Evolutionary conservation across 2,888 invertebrate species (phyloP).

Genomic region (Xestia rhomboidea): DNA sequence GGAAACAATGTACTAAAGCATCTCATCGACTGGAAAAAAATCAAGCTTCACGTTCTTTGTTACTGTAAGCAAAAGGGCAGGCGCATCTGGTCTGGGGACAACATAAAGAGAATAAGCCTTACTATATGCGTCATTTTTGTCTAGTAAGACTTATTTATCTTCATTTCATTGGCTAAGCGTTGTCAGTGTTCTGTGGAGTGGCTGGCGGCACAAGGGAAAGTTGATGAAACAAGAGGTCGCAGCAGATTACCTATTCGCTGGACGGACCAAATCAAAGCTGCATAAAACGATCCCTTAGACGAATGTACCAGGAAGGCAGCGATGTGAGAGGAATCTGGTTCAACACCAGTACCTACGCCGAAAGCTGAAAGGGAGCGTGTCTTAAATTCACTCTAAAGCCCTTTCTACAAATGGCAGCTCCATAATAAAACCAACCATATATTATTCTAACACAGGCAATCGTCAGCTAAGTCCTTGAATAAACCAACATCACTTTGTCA

Average conservation of each 20-base stretch:
- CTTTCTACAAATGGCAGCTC: not conserved
- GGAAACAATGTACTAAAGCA: no score
- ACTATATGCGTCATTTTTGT: not conserved
- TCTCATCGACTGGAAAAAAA: no score
- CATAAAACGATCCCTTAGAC: not conserved
- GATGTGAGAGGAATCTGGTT: no score
- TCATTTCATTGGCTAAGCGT: not conserved
- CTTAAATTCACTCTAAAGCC: not conserved
- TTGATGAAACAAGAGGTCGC: not conserved
- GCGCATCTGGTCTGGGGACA: not conserved
- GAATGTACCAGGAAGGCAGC: no score
- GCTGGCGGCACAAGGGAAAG: no score
- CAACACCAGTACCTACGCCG: not conserved
- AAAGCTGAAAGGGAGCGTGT: not conserved
- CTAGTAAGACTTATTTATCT: not conserved
- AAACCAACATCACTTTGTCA: constrained; percentile 57
- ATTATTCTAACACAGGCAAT: constrained; percentile 27
- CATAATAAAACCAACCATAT: not conserved
- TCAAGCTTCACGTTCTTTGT: not conserved
- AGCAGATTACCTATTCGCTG: not conserved
- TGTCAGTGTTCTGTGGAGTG: not conserved
- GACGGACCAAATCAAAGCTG: not conserved
- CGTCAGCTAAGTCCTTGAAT: constrained; percentile 30
- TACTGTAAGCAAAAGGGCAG: not conserved
- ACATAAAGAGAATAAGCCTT: not conserved